Evolutionary conservation across 1,140 invertebrate species (phyloP), one percentile per base, ranked within the genome.

Genomic region (Laupala kohalensis): DNA sequence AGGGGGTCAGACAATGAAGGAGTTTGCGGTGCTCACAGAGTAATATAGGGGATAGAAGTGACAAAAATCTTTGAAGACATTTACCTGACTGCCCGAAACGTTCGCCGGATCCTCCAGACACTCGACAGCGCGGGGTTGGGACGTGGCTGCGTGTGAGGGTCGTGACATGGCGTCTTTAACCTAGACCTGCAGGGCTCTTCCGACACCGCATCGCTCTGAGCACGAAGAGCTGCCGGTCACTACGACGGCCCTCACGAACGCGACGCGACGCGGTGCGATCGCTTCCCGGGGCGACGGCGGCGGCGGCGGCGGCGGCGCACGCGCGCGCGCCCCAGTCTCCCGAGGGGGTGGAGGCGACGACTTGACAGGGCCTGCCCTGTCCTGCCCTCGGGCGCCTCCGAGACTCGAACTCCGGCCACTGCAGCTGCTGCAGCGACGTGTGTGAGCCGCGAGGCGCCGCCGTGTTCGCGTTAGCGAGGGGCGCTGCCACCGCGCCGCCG

Each of bases 71-170:
- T 53, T 53, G 37, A 53, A 53, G 37, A 53, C 37, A 69, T n/a
- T 70, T 70, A 70, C 69, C 69, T 70, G 53, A 70, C 53, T 62
- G 15, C 69, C 69, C 25, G 69, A 62, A 53, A 70, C 26, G 69
- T 64, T 28, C 9, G 26, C 69, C 23, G 63, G 25, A 24, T 70
- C 69, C 63, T 70, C 69, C 69, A 64, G 53, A 25, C 69, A 70
- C 13, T 70, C 69, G 37, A 25, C 26, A 69, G 65, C 65, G 24
- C 67, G 67, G 27, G 67, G 29, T 68, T 27, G 30, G 53, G 53
- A 30, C 26, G 26, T 6, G 30, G 37, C 25, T 12, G 3, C 19
- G 15, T 70, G 69, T 30, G 3, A 12, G 13, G 53, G 69, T 30
- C 63, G 69, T 25, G 69, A 70, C 69, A 70, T 70, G 37, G 69